phyloP scores from a whole-genome alignment of 2,113 vertebrate genomes.

The Apteryx owenii region DNA sequence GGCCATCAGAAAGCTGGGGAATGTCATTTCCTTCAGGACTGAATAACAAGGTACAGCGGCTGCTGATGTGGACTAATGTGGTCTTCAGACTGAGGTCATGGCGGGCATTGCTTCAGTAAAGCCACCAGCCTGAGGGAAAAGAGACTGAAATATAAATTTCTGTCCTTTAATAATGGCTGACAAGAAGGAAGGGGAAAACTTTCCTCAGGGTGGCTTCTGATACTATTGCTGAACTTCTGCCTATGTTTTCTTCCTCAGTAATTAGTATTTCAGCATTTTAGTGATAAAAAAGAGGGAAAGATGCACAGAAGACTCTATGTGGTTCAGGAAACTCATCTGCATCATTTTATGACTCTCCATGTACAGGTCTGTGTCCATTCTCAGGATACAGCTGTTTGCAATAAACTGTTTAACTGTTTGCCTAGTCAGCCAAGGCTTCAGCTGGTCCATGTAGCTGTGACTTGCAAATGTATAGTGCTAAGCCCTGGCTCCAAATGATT shows the following conservation, averaged over 20 bases:
- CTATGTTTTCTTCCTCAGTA: neutral
- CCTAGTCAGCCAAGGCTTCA: neutral
- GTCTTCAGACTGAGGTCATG: neutral
- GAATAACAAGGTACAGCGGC: neutral
- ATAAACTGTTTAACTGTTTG: neutral
- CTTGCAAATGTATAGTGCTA: neutral
- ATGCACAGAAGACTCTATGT: neutral
- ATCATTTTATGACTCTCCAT: neutral
- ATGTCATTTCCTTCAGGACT: neutral
- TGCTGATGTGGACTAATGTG: neutral
- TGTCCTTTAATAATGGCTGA: neutral
- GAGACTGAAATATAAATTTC: neutral
- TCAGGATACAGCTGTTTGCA: neutral
- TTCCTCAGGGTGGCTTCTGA: too few relatives aligned
- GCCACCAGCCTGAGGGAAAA: neutral
- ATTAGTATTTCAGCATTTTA: neutral
- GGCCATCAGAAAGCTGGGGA: neutral
- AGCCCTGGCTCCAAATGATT: neutral
- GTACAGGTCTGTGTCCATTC: neutral
- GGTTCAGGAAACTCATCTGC: neutral
- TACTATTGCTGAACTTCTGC: neutral
- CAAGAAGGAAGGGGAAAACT: neutral
- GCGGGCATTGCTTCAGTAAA: neutral
- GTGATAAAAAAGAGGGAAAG: neutral
- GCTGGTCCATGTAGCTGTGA: neutral